A percentile compares a stretch with the other conserved stretches of the same genome.
Evolutionary conservation across 37 sponge, comb jelly and placozoan species (phyloP).

Genomic region (Crambe crambe): DNA sequence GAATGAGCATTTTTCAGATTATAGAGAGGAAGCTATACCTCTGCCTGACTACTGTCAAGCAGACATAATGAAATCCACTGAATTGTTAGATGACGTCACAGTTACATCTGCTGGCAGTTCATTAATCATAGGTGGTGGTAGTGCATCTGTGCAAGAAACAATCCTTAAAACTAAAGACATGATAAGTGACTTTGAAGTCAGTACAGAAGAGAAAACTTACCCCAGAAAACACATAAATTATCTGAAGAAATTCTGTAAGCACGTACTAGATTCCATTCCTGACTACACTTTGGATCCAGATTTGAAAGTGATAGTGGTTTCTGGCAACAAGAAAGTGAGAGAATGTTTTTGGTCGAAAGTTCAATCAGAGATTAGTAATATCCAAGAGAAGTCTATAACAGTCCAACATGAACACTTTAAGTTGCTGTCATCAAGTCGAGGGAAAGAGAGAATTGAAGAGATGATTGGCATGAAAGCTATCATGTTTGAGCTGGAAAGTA

Average conservation of each 20-base stretch:
- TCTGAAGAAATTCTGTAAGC: conserved; percentile 18
- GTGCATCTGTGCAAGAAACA: neutral
- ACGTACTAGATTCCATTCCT: neutral
- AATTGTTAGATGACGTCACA: neutral
- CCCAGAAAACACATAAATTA: conserved; percentile 19
- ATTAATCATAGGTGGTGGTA: conserved; percentile 7
- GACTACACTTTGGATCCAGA: neutral
- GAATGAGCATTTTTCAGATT: neutral
- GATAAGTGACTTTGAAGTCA: neutral
- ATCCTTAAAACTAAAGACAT: neutral
- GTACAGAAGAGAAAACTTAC: neutral
- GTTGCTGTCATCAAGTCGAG: conserved; percentile 7
- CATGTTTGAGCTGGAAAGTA: conserved; percentile 10
- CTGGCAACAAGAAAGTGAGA: neutral
- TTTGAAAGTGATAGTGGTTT: neutral
- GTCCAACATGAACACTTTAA: neutral
- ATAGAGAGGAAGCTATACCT: neutral
- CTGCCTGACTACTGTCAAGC: neutral
- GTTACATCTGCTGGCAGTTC: neutral
- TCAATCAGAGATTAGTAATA: neutral
- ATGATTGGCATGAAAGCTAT: neutral
- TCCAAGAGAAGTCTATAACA: neutral
- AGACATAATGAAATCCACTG: neutral
- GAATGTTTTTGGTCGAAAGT: neutral
- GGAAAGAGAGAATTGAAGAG: neutral